Conservation (phyloP, 2,797 vertebrate species). For the Sparidentex hasta region DNA sequence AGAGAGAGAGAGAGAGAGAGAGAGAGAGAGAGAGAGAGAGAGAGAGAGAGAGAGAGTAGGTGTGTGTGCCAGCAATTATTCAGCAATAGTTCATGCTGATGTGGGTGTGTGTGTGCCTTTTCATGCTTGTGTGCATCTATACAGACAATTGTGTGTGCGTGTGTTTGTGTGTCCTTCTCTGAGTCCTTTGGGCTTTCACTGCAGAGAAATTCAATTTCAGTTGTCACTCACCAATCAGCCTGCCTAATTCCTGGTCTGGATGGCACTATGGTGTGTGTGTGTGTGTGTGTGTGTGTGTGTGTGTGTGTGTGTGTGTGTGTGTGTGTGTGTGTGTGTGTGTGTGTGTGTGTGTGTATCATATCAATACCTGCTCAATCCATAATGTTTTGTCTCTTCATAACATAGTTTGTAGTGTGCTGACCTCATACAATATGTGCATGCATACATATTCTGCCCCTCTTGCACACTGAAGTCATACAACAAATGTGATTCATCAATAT, state of each 20-base stretch:
- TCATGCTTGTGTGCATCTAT: slow-evolving; percentile 36
- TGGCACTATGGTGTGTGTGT: slow-evolving; percentile 21
- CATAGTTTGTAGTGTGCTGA: slow-evolving; percentile 11
- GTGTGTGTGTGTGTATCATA: slow-evolving; percentile 13
- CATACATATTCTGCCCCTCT: neutral
- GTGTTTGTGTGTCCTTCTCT: slow-evolving; percentile 18
- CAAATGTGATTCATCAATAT: slow-evolving; percentile 22
- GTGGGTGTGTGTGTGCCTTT: slow-evolving; percentile 24
- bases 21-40: neutral
- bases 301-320: slow-evolving; percentile 8
- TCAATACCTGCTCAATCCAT: slow-evolving; percentile 17
- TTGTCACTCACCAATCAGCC: slow-evolving; percentile 76
- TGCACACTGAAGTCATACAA: slow-evolving; percentile 6
- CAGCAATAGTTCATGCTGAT: slow-evolving; percentile 55
- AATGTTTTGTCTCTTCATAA: slow-evolving; percentile 27
- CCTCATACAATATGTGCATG: slow-evolving; percentile 3
- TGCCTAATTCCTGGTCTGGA: slow-evolving; percentile 70
- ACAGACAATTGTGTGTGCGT: slow-evolving; percentile 7
- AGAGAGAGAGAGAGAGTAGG: neutral
- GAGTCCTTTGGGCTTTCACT: slow-evolving; percentile 60
- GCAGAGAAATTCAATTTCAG: slow-evolving; percentile 75
- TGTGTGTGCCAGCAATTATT: slow-evolving; percentile 53
- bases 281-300: slow-evolving; percentile 17
- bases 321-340: slow-evolving; percentile 15
- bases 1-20: neutral